Base-by-base conservation (phyloP, 2,888 invertebrate species). In the Coenonympha glycerion region DNA sequence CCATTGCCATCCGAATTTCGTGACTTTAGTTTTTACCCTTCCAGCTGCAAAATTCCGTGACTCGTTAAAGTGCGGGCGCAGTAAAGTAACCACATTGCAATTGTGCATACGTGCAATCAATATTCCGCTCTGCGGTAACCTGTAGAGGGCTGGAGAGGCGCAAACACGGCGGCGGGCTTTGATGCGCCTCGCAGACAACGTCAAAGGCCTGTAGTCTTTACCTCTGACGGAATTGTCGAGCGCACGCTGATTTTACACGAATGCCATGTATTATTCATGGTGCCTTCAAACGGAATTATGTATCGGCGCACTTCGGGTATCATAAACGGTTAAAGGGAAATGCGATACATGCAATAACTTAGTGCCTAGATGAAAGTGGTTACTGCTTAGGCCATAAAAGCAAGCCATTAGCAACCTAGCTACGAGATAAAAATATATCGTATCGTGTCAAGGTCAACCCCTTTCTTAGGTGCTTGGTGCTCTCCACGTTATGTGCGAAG, bases 171-270 rank as follows among this genome's bases (percentile, higher is more conserved):
- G 61, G 52, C 56, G 55, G 58, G 60, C 67, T 66, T 68, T 68
- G 67, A 65, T 62, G 61, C 47, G 47, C 49, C 52, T 50, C 48
- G 48, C 55, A 57, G 51, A 52, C 55, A 31, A 45, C 54, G 56
- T 59, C 62, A 62, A 63, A 64, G 62, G 60, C 56, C 58, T n/a
- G n/a, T n/a, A n/a, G n/a, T n/a, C n/a, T n/a, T n/a, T n/a, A n/a
- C 56, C 52, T 66, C 65, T 66, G 63, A 64, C 62, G 65, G 61
- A 64, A 68, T 65, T 68, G 66, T 66, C 66, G 61, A 59, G 54
- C 44, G 55, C 49, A 56, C 57, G 61, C 62, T 60, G 55, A 57
- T 62, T 64, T 62, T 60, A 54, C 57, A 56, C 57, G 52, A 55
- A 56, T 57, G 58, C 56, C 52, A 64, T 65, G 63, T 64, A 59